Evolutionary conservation across 2,888 invertebrate species (phyloP).

Genomic region (Heliconius ismenius): DNA sequence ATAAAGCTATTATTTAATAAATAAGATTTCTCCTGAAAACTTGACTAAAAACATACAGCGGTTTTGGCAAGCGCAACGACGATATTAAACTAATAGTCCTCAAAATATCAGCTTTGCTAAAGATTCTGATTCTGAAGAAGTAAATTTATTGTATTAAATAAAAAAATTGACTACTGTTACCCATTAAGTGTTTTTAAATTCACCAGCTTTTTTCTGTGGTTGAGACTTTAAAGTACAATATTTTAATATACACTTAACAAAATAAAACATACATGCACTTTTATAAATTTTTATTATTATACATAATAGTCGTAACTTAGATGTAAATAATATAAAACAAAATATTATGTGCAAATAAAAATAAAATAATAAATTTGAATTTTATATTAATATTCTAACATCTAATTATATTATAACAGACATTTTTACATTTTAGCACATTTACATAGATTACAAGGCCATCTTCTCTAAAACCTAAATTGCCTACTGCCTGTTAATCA

Average conservation of each 20-base stretch:
- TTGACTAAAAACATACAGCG: too few relatives aligned
- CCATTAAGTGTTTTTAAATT: background rate
- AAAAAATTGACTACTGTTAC: too few relatives aligned
- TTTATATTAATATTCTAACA: conserved; percentile 59
- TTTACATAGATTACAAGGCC: conserved; percentile 78
- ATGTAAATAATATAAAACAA: conserved; percentile 72
- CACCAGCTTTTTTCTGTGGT: background rate
- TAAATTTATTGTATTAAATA: too few relatives aligned
- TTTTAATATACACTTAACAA: background rate
- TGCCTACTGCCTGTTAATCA: conserved; percentile 45
- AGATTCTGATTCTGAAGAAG: too few relatives aligned
- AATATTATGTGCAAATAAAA: conserved; percentile 63
- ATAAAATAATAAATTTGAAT: conserved; percentile 64
- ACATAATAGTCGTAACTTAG: conserved; percentile 67
- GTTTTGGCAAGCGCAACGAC: too few relatives aligned
- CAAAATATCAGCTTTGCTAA: too few relatives aligned
- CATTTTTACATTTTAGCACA: conserved; percentile 71
- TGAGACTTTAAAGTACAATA: background rate
- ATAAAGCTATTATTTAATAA: too few relatives aligned
- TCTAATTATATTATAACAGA: conserved; percentile 61
- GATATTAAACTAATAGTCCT: too few relatives aligned
- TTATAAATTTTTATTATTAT: conserved; percentile 53
- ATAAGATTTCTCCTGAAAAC: too few relatives aligned
- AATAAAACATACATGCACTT: conserved; percentile 6
- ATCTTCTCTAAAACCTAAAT: conserved; percentile 51